A percentile compares a stretch with the other conserved stretches of the same genome.
These are phyloP conservation scores for Spheniscus mendiculus DNA, from an alignment of 2,113 vertebrate species.

Conservation along the genomic window DNA sequence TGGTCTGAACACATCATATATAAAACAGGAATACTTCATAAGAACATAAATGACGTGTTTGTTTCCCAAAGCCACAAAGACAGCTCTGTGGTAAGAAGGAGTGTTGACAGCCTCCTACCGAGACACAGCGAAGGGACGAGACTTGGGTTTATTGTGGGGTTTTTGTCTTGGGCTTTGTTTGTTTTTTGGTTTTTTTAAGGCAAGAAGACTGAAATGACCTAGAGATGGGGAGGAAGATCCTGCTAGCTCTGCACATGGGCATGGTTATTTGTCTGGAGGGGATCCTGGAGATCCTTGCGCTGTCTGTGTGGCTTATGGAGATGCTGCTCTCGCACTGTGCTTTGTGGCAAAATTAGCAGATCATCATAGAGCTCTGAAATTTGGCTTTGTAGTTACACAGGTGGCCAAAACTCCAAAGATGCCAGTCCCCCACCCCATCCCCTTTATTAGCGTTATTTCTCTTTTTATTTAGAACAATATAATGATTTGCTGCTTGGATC, in stretches of 20 bases:
- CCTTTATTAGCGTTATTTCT: background rate
- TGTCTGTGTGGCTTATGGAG: background rate
- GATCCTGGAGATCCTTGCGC: background rate
- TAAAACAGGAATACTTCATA: slow-evolving; percentile 59
- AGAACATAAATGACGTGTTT: background rate
- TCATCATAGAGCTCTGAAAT: background rate
- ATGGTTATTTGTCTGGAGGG: background rate
- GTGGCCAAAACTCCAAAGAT: background rate
- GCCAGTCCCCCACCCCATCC: accelerated
- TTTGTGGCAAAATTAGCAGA: background rate
- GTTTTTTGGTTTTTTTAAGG: background rate
- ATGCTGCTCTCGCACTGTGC: background rate
- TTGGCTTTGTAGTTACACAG: background rate
- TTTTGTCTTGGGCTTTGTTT: background rate
- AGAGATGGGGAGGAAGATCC: background rate
- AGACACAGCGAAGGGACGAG: background rate
- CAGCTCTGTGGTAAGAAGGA: background rate
- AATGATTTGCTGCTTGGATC: background rate
- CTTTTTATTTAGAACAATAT: background rate
- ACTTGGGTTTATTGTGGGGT: background rate
- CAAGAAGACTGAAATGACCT: background rate
- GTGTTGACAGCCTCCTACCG: background rate
- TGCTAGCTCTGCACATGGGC: background rate
- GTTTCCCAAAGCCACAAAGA: slow-evolving; percentile 3
- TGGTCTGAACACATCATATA: slow-evolving; percentile 43